These are phyloP conservation scores for Phthorimaea operculella DNA, from an alignment of 1,140 invertebrate genomes.

Conservation along the genomic window DNA sequence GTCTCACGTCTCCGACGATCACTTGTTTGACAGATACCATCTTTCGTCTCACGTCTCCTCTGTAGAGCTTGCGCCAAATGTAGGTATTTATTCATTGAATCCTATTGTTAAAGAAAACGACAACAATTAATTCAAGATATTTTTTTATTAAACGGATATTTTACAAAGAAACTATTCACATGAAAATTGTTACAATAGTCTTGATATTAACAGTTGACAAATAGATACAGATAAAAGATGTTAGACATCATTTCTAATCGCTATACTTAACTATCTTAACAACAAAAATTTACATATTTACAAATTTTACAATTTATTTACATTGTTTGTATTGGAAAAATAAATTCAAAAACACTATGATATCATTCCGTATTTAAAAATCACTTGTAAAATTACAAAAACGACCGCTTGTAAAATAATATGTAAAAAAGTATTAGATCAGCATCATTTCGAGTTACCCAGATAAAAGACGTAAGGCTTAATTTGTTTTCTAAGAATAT, in stretches of 20 bases:
- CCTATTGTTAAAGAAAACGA: no score
- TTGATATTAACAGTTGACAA: constrained; percentile 59
- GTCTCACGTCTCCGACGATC: no score
- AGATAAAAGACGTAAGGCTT: no score
- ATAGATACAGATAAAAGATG: constrained; percentile 56
- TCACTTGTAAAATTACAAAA: neutral
- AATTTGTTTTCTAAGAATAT: no score
- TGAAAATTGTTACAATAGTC: constrained; percentile 49
- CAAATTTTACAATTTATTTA: constrained; percentile 6
- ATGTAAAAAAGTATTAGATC: no score
- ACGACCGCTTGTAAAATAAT: no score
- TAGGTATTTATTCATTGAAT: no score
- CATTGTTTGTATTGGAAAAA: constrained; percentile 13
- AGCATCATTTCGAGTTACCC: no score
- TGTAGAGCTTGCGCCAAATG: no score
- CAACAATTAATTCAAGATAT: neutral
- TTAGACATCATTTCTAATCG: constrained; percentile 44
- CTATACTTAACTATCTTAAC: constrained; percentile 32
- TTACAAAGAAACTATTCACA: constrained; percentile 63
- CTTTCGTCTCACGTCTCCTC: no score
- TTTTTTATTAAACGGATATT: constrained; percentile 57
- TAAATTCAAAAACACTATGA: constrained; percentile 27
- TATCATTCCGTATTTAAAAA: neutral
- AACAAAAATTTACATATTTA: constrained; percentile 34
- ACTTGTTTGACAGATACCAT: no score